Conservation (phyloP, 2,113 vertebrate genomes). For the Neolamprologus caudopunctatus region DNA sequence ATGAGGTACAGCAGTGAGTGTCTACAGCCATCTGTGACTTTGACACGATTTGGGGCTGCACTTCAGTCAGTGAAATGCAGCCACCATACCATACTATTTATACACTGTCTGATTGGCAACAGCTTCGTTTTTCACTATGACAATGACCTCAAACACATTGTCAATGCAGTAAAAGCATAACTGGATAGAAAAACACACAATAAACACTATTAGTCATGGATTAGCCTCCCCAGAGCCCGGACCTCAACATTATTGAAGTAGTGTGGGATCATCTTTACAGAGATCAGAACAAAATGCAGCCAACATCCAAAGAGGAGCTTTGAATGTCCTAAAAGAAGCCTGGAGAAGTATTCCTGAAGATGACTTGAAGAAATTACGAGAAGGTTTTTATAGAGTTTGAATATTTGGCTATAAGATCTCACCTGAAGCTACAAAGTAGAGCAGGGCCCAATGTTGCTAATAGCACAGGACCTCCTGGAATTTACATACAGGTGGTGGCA, state of each 20-base stretch:
- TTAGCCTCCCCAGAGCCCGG: not conserved
- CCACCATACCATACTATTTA: not conserved
- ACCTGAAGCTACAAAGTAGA: not conserved
- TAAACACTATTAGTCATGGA: not conserved
- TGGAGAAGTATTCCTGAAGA: not conserved
- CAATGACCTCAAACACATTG: not conserved
- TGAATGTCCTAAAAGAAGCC: not conserved
- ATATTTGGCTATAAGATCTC: not conserved
- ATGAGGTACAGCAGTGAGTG: not conserved
- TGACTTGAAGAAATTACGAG: not conserved
- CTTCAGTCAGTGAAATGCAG: not conserved
- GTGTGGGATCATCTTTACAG: not conserved
- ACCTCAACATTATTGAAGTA: not conserved
- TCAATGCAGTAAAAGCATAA: not conserved
- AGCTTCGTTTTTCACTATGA: rapidly evolving
- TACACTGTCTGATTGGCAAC: not conserved
- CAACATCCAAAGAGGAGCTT: not conserved
- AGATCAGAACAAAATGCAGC: not conserved
- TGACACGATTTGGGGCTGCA: not conserved
- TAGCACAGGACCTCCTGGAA: not conserved
- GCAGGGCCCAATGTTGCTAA: not conserved
- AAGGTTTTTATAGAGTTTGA: not conserved
- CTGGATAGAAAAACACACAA: not conserved
- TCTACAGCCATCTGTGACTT: not conserved
- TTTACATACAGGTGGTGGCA: not conserved